These are phyloP conservation scores for Laupala kohalensis DNA, from an alignment of 1,140 invertebrate species.

Conservation along the genomic window DNA sequence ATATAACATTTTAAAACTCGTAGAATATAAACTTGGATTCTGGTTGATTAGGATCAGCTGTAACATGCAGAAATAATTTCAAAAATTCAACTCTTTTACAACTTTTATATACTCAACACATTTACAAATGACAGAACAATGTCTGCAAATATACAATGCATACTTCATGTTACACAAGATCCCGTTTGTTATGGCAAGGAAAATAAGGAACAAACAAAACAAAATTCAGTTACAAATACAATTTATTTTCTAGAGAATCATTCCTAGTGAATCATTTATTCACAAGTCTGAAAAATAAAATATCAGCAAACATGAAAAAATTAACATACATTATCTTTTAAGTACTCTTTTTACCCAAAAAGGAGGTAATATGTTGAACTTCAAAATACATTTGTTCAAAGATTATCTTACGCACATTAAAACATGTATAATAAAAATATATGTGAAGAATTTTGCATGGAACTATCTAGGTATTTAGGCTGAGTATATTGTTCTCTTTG, in stretches of 20 bases:
- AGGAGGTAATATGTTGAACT: slow-evolving; percentile 25
- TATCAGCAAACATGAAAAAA: slow-evolving; percentile 30
- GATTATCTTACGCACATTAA: slow-evolving; percentile 27
- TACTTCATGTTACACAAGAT: background rate
- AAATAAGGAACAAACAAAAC: background rate
- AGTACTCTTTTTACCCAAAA: slow-evolving; percentile 24
- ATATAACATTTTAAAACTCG: no score
- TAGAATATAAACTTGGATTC: no score
- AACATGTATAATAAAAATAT: slow-evolving; percentile 31
- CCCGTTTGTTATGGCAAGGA: background rate
- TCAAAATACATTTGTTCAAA: slow-evolving; percentile 28
- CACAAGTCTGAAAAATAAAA: slow-evolving; percentile 30
- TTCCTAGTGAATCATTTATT: slow-evolving; percentile 27
- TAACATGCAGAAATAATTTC: background rate
- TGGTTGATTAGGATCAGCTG: background rate
- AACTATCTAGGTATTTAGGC: slow-evolving; percentile 23
- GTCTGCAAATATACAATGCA: background rate
- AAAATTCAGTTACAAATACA: slow-evolving; percentile 18
- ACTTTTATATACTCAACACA: background rate
- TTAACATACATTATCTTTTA: slow-evolving; percentile 23
- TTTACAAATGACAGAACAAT: background rate
- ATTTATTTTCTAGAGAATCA: slow-evolving; percentile 19
- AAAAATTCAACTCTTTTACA: background rate
- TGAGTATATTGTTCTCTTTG: slow-evolving; percentile 18
- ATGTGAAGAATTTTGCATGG: slow-evolving; percentile 29